Evolutionary conservation across 2,113 vertebrate genomes (phyloP), one percentile per base, ranked within the genome.

Genomic region (Synchiropus splendidus): DNA sequence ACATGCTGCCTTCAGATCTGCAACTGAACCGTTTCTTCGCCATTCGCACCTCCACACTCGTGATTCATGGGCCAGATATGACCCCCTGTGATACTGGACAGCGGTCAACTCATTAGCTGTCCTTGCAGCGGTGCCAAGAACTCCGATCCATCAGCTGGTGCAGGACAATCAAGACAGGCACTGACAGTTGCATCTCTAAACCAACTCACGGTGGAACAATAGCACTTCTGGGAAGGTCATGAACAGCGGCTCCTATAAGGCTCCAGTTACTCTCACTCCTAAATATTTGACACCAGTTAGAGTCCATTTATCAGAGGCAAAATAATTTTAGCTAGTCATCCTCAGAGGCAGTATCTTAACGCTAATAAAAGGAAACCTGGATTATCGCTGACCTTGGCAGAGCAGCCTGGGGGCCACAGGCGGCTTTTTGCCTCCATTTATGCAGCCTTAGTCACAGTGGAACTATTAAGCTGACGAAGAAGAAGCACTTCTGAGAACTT

Each of bases 211-310:
- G 61, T 6, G 13, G 13, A 16, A 2, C 51, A 62, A 64, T 65
- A 48, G 60, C n/a, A n/a, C 51, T 69, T 68, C 12, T 12, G 40
- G 53, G 55, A 80, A 74, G 58, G 47, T 67, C 61, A 59, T 6
- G 0, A 32, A 40, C 36, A 36, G 12, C 1, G 1, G 39, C 33
- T 42, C 35, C 12, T 2, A 39, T 31, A 42, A 32, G 33, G 33
- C 32, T 27, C 33, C 2, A 18, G 34, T 35, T 37, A 36, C 16
- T 33, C 15, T 42, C 16, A 27, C 4, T 4, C 8, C 21, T 27
- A 8, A 27, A 27, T 27, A 27, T 27, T 4, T 27, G 21, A 27
- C 4, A 27, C 21, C 21, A 27, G n/a, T n/a, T n/a, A n/a, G n/a
- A n/a, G n/a, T n/a, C n/a, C n/a, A n/a, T n/a, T n/a, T n/a, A n/a